Evolutionary conservation across 2,797 vertebrate genomes (phyloP), one percentile per base, ranked within the genome.

Genomic region (Girardinus metallicus): DNA sequence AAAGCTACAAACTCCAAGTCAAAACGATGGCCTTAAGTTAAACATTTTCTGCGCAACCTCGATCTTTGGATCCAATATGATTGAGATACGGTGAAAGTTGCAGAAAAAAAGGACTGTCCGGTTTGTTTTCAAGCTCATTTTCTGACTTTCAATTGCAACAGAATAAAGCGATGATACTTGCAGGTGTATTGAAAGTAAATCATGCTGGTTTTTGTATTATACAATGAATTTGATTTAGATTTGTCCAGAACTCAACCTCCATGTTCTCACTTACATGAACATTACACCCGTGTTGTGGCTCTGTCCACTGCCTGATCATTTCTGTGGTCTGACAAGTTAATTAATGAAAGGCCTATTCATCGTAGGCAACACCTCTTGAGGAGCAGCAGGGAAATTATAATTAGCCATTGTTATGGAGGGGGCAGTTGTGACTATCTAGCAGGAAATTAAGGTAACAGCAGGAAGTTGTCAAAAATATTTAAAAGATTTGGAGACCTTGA

Each of bases 341-440:
- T 90, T 89, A 91, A 88, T 81, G 60, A 76, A 89, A 80, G 64
- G 79, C 84, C 81, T 82, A 16, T 46, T 86, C 77, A 82, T 87
- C 83, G 87, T 77, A 88, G 80, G 78, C 74, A n/a, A 10, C 73
- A 60, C 79, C 76, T 73, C 31, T 39, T 64, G 21, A 76, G 82
- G 79, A 86, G 78, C 49, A 41, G 18, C 64, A 53, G 46, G 41
- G 55, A 76, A 75, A 46, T 51, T 60, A 80, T 76, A 66, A 80
- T 68, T 77, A 5, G 5, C 46, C 46, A 83, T 79, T 81, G 26
- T 62, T 34, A 62, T 34, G 60, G 15, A 31, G 5, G n/a, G 0
- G 55, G 12, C 6, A 0, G 23, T 6, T 53, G 74, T 81, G 41
- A 82, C 70, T 41, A 64, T 77, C 11, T 55, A 3, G 31, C 44